These are phyloP conservation scores for Phymanthus crucifer DNA, from an alignment of 92 coral and sea anemone genomes.

Conservation along the genomic window DNA sequence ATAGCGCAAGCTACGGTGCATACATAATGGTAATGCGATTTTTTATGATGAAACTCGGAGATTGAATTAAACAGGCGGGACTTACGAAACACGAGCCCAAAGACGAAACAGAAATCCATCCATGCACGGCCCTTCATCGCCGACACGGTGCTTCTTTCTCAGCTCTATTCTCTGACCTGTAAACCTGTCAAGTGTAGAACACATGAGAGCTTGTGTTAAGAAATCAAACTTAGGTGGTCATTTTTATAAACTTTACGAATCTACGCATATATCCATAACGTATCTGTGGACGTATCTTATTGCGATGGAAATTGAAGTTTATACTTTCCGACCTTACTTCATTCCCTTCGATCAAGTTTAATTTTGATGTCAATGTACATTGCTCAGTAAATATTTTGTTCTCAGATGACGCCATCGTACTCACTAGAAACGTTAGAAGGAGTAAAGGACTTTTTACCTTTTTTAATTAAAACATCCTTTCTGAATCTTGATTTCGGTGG, in stretches of 20 bases:
- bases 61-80: not conserved
- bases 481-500: not conserved
- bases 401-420: not conserved
- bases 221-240: not conserved
- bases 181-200: not conserved
- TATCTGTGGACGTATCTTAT: not conserved
- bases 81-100: constrained; percentile 34
- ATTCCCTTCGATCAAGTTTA: not conserved
- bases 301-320: not conserved
- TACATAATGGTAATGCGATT: not conserved
- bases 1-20: not conserved
- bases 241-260: not conserved
- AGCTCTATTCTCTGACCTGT: not conserved
- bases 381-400: not conserved
- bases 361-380: too few species aligned
- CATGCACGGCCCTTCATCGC: constrained; percentile 27
- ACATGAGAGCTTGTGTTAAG: not conserved
- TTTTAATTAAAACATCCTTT: constrained; percentile 1
- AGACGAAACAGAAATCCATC: constrained; percentile 35
- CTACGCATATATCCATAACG: too few species aligned
- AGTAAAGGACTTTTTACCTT: too few species aligned
- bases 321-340: not conserved
- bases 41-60: not conserved
- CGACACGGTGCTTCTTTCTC: not conserved
- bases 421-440: not conserved